Evolutionary conservation across 2,888 invertebrate species (phyloP), one percentile per base, ranked within the genome.

Genomic region (Xestia c-nigrum): DNA sequence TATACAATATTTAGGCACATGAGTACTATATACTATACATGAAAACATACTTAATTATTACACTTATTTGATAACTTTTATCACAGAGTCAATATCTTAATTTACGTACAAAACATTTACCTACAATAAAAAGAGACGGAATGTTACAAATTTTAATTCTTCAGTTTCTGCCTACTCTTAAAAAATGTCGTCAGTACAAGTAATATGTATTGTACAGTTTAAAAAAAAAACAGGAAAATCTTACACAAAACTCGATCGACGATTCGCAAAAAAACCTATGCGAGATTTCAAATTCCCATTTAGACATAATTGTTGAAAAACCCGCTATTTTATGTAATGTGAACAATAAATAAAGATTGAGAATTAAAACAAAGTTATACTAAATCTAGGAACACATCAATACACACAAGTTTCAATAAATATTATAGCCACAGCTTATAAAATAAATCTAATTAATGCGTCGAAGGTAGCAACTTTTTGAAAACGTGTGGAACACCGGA

Each of bases 51-150:
- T 21, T 21, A 21, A 1, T 3, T 24, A 40, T 21, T 31, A 31
- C 21, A 71, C 40, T 47, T 21, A 24, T 71, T 52, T 52, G 16
- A 24, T 7, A 72, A 12, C 7, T 72, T 70, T 72, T 72, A 72
- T 72, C 72, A 72, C 72, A 72, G 72, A 72, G 3, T 73, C 21
- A 72, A 43, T 72, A 21, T n/a, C 24, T 43, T 72, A 43, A 61
- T 61, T 31, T 19, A 19, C 7, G 7, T 19, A 19, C 1, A 38
- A 61, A 57, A 59, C n/a, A 1, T 31, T 59, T 10, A 16, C 3
- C 7, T 24, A 24, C 3, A 43, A 43, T 52, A 0, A 10, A 21
- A 3, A 3, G 10, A 24, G 9, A 71, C 4, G 2, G 21, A 40
- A 40, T 71, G 5, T 71, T 47, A 72, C n/a, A 47, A 71, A 69